phyloP scores from a whole-genome alignment of 2,888 invertebrate genomes.

The Urechis unicinctus region DNA sequence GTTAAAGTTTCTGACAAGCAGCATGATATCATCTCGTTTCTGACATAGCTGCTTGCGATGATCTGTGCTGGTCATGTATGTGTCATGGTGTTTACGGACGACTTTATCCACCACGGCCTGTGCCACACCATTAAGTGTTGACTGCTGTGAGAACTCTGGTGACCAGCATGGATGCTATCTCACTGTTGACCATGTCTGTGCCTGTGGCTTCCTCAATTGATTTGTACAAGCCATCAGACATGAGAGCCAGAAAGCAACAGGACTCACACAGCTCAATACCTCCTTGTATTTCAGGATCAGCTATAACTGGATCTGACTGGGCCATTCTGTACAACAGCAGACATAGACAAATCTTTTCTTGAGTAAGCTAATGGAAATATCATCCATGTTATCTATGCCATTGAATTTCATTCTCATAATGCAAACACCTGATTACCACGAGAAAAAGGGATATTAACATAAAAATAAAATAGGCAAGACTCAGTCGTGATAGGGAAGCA shows the following conservation, averaged over 20 bases:
- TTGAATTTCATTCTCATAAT: background rate
- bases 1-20: conserved; percentile 80
- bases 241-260: conserved; percentile 73
- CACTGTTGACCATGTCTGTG: conserved; percentile 63
- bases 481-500: background rate
- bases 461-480: too few species aligned
- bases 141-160: conserved; percentile 64
- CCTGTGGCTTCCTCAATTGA: conserved; percentile 73
- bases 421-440: too few species aligned
- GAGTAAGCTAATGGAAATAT: too few species aligned
- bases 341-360: too few species aligned
- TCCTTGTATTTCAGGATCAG: conserved; percentile 72
- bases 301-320: conserved; percentile 70
- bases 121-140: conserved; percentile 73
- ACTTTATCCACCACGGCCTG: conserved; percentile 80
- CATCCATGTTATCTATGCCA: too few species aligned
- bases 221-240: conserved; percentile 79
- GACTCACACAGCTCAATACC: conserved; percentile 72
- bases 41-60: conserved; percentile 36
- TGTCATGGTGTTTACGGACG: conserved; percentile 74
- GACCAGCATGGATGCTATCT: conserved; percentile 44
- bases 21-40: conserved; percentile 75
- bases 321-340: conserved; percentile 56
- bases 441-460: too few species aligned
- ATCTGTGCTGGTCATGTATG: conserved; percentile 57